Evolutionary conservation across 2,113 vertebrate genomes (phyloP).

Genomic region (Cebus imitator): DNA sequence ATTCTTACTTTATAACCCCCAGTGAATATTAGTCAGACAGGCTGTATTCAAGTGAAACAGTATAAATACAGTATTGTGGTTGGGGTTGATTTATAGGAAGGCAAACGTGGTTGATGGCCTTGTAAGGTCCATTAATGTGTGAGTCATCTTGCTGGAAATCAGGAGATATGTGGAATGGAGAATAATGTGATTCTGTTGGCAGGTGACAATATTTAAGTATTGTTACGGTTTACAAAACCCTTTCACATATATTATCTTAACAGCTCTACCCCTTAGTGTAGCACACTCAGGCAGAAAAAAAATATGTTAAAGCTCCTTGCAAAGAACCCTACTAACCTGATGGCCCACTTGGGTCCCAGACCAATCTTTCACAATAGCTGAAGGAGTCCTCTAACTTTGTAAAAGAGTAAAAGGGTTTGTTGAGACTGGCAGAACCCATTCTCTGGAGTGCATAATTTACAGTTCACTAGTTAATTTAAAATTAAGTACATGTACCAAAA

Average conservation of each 20-base stretch:
- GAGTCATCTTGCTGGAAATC: slow-evolving; percentile 12
- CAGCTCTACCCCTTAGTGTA: background rate
- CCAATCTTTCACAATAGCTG: background rate
- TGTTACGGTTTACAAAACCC: background rate
- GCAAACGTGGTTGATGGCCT: slow-evolving; percentile 38
- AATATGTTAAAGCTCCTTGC: background rate
- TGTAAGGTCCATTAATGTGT: slow-evolving; percentile 21
- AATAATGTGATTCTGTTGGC: background rate
- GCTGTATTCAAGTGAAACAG: slow-evolving; percentile 34
- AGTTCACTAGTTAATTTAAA: background rate
- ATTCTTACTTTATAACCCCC: slow-evolving; percentile 57
- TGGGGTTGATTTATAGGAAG: slow-evolving; percentile 43
- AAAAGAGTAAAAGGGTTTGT: background rate
- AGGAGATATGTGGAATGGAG: background rate
- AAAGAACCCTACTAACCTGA: background rate
- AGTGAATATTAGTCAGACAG: slow-evolving; percentile 52
- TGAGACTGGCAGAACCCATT: background rate
- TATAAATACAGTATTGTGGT: slow-evolving; percentile 31
- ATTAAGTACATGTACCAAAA: background rate
- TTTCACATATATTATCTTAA: background rate
- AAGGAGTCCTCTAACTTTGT: slow-evolving; percentile 21
- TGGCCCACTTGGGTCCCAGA: background rate
- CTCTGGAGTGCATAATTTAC: background rate
- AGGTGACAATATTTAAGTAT: background rate
- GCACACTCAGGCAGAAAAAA: background rate